phyloP scores from a whole-genome alignment of 2,797 vertebrate species.

The Poecilia picta region DNA sequence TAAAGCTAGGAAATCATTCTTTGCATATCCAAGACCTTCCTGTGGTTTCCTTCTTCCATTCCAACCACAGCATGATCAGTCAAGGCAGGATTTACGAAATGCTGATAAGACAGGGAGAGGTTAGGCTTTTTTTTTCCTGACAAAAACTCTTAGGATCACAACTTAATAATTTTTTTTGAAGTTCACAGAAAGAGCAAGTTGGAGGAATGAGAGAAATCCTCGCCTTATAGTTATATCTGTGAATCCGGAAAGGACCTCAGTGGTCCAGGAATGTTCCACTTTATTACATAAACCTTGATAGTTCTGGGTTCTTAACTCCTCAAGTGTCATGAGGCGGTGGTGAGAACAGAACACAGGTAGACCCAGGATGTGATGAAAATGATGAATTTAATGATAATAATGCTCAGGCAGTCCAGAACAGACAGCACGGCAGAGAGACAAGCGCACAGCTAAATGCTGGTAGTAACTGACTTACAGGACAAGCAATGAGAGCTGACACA shows the following conservation, averaged over 20 bases:
- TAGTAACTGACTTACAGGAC: too few relatives aligned
- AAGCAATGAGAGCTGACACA: too few relatives aligned
- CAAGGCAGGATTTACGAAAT: slow-evolving; percentile 33
- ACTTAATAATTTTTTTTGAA: slow-evolving; percentile 41
- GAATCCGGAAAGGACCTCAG: neutral
- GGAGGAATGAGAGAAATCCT: neutral
- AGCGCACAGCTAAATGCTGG: too few relatives aligned
- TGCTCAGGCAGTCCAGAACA: too few relatives aligned
- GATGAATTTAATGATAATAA: too few relatives aligned
- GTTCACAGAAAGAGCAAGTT: neutral
- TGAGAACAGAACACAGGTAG: too few relatives aligned
- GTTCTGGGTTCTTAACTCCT: neutral
- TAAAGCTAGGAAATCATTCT: slow-evolving; percentile 16
- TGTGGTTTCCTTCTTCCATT: slow-evolving; percentile 14
- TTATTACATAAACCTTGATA: neutral
- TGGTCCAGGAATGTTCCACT: neutral
- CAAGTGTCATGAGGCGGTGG: neutral
- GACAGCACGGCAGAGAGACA: too few relatives aligned
- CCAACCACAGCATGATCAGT: slow-evolving; percentile 34
- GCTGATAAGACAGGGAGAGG: slow-evolving; percentile 39
- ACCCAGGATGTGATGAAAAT: too few relatives aligned
- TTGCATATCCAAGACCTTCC: slow-evolving; percentile 30
- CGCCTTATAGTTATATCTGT: neutral
- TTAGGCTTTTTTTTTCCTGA: neutral
- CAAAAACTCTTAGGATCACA: neutral